phyloP scores from a whole-genome alignment of 2,888 invertebrate species.

The Colostygia pectinataria region DNA sequence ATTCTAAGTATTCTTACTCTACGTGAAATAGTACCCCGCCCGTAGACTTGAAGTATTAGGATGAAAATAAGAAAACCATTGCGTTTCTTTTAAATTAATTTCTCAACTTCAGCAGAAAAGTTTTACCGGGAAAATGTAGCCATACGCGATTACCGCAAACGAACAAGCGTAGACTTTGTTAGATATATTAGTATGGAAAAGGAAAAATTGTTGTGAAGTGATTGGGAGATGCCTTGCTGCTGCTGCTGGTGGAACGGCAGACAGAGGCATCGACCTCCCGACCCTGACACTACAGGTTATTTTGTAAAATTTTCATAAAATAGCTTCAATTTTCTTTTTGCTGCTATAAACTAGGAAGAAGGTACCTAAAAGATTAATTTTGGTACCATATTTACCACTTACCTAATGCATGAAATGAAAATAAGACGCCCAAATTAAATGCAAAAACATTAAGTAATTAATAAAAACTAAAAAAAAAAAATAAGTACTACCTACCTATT shows the following conservation, averaged over 20 bases:
- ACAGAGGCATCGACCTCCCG: conserved; percentile 76
- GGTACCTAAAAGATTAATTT: too few species aligned
- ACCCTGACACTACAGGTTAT: conserved; percentile 64
- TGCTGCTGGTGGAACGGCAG: conserved; percentile 80
- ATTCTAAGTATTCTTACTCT: conserved; percentile 16
- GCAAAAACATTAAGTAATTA: too few species aligned
- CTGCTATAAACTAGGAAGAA: too few species aligned
- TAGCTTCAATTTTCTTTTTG: not conserved
- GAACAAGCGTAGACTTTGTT: conserved; percentile 21
- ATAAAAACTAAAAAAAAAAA: too few species aligned
- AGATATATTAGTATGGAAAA: conserved; percentile 20
- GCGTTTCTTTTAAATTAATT: conserved; percentile 32
- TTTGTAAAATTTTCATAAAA: conserved; percentile 1
- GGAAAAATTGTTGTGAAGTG: conserved; percentile 34
- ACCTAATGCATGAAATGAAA: too few species aligned
- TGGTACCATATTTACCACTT: too few species aligned
- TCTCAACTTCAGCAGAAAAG: conserved; percentile 39
- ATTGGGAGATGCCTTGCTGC: conserved; percentile 70
- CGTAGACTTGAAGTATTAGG: conserved; percentile 15
- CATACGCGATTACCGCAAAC: conserved; percentile 26
- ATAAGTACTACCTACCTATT: too few species aligned
- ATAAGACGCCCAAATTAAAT: too few species aligned
- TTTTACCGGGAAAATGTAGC: conserved; percentile 39
- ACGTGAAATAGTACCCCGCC: conserved; percentile 4
- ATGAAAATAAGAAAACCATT: conserved; percentile 34